phyloP scores from a whole-genome alignment of 23 tunicate species.

The Botrylloides violaceus region DNA sequence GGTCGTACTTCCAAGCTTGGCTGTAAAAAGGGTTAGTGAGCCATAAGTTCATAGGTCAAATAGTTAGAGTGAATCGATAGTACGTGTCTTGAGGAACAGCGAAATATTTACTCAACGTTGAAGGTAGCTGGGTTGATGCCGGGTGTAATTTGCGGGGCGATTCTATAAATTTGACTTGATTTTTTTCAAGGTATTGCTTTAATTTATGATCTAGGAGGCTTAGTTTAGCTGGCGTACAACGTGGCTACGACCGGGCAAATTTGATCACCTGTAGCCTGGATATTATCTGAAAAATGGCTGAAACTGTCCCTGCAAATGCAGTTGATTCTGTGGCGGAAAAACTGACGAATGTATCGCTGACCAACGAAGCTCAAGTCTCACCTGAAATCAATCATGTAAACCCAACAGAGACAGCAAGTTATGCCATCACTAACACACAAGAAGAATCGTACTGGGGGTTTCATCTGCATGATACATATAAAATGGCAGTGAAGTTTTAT shows the following conservation, averaged over 20 bases:
- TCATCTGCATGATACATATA: conserved; percentile 67
- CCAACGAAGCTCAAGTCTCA: background rate
- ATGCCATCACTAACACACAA: conserved; percentile 17
- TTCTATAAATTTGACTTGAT: no score
- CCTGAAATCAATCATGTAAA: background rate
- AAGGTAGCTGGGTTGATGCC: no score
- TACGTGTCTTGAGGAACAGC: background rate
- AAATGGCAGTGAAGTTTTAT: conserved; percentile 88
- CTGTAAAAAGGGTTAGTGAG: no score
- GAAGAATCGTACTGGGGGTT: conserved; percentile 93
- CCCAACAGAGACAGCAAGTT: background rate
- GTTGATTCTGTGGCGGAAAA: conserved; percentile 1
- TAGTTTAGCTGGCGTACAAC: no score
- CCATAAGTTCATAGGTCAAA: conserved; percentile 2
- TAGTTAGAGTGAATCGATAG: background rate
- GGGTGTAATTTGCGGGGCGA: no score
- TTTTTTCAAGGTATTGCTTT: no score
- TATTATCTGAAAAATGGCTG: no score
- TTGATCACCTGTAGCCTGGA: no score
- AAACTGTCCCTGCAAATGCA: conserved; percentile 7
- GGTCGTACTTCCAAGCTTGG: no score
- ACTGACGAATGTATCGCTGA: conserved; percentile 3
- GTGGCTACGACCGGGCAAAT: no score
- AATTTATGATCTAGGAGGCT: no score
- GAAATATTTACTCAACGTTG: no score